Evolutionary conservation across 2,797 vertebrate species (phyloP).

Genomic region (Halcyon chelicuti): DNA sequence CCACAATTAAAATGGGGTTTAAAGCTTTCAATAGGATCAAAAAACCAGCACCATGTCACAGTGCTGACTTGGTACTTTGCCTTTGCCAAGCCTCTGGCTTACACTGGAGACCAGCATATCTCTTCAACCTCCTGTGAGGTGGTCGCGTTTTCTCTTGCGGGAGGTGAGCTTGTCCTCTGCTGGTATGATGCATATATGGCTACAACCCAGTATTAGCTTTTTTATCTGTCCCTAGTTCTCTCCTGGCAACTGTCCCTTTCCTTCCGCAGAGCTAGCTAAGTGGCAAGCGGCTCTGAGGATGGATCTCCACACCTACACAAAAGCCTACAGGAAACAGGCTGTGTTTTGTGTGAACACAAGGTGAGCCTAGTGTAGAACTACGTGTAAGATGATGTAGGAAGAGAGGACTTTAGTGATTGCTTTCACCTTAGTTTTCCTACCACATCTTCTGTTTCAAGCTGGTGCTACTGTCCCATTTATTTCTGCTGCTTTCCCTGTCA

Average conservation of each 20-base stretch:
- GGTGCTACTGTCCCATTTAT: neutral
- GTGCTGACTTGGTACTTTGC: neutral
- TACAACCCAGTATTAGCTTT: neutral
- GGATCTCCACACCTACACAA: slow-evolving; percentile 29
- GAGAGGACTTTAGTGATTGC: neutral
- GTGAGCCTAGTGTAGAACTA: neutral
- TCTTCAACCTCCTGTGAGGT: neutral
- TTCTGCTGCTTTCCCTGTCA: slow-evolving; percentile 19
- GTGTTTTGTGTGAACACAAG: slow-evolving; percentile 33
- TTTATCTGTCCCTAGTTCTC: neutral
- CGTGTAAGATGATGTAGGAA: neutral
- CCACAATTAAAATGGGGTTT: neutral
- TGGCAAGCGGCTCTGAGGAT: slow-evolving; percentile 28
- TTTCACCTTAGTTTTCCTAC: slow-evolving; percentile 5
- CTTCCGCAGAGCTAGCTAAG: slow-evolving; percentile 5
- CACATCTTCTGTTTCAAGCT: slow-evolving; percentile 13
- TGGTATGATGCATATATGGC: neutral
- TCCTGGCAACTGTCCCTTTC: slow-evolving; percentile 1
- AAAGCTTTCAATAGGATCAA: neutral
- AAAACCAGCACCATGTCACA: neutral
- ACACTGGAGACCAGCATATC: neutral
- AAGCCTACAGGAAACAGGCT: neutral
- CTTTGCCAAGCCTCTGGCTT: neutral
- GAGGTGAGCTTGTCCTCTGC: neutral
- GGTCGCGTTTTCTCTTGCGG: neutral